Conservation (phyloP, 2,888 invertebrate species). For the Dermolepida albohirtum region DNA sequence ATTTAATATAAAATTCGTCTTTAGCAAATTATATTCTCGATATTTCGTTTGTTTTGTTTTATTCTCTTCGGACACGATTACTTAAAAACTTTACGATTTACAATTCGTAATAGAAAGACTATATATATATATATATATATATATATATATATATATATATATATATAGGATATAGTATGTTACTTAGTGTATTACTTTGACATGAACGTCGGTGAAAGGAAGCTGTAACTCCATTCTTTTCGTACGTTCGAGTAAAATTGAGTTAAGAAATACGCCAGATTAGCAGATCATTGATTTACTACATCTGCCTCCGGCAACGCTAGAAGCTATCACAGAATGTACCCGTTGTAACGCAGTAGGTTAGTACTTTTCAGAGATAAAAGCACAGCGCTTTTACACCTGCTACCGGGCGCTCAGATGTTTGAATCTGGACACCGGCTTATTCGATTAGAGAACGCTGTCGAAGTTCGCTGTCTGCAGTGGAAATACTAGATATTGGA, state of each 20-base stretch:
- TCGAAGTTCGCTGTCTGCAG: constrained; percentile 44
- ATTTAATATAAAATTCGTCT: too few relatives aligned
- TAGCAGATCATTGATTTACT: constrained; percentile 19
- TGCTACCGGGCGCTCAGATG: constrained; percentile 57
- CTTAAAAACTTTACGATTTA: too few relatives aligned
- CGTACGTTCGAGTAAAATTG: neutral
- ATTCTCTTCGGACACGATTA: too few relatives aligned
- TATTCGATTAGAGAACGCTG: constrained; percentile 55
- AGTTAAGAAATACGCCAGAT: constrained; percentile 9
- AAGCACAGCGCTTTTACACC: constrained; percentile 58
- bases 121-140: too few relatives aligned
- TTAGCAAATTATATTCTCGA: too few relatives aligned
- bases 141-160: too few relatives aligned
- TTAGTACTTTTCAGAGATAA: constrained; percentile 52
- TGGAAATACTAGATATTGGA: neutral
- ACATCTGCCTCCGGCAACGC: neutral
- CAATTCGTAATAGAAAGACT: too few relatives aligned
- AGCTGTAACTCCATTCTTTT: neutral
- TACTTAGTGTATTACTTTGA: too few relatives aligned
- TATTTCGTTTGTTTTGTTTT: too few relatives aligned
- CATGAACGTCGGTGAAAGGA: too few relatives aligned
- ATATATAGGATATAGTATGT: too few relatives aligned
- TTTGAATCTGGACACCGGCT: constrained; percentile 58
- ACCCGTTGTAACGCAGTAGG: constrained; percentile 13
- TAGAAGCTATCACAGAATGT: constrained; percentile 6